Conservation (phyloP, 2,797 vertebrate species). For the Artibeus lituratus region DNA sequence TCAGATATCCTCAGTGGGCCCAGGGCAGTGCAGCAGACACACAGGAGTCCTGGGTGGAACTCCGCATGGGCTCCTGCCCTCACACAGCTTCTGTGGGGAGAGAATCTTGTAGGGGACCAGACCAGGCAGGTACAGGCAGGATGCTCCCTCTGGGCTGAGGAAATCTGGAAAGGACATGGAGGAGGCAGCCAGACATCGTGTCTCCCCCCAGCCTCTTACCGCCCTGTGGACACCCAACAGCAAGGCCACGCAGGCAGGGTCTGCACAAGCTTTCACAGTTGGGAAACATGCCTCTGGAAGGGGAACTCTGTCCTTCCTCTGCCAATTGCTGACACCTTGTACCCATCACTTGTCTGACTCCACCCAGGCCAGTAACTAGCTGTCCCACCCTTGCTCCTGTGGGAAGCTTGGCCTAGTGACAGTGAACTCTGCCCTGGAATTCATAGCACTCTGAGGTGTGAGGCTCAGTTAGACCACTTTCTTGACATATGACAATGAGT, state of each 20-base stretch:
- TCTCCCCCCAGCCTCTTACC: neutral
- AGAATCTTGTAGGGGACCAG: neutral
- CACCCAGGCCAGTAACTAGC: neutral
- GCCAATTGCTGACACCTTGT: neutral
- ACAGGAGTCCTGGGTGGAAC: neutral
- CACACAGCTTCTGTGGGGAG: neutral
- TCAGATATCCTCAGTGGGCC: neutral
- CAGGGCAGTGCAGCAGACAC: no score
- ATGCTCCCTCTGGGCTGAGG: neutral
- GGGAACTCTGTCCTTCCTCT: neutral
- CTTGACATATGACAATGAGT: neutral
- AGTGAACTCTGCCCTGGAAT: slow-evolving; percentile 29
- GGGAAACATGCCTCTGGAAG: neutral
- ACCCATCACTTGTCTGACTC: neutral
- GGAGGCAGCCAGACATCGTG: neutral
- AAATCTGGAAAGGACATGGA: neutral
- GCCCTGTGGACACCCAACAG: neutral
- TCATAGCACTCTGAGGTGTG: neutral
- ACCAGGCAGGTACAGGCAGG: neutral
- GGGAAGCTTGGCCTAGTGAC: neutral
- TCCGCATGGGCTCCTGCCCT: neutral
- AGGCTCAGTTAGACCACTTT: neutral
- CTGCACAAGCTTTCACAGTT: neutral
- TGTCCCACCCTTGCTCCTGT: neutral
- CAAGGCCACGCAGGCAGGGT: neutral